Conservation (phyloP, 2,888 invertebrate species). For the Cacoxenus indagator region DNA sequence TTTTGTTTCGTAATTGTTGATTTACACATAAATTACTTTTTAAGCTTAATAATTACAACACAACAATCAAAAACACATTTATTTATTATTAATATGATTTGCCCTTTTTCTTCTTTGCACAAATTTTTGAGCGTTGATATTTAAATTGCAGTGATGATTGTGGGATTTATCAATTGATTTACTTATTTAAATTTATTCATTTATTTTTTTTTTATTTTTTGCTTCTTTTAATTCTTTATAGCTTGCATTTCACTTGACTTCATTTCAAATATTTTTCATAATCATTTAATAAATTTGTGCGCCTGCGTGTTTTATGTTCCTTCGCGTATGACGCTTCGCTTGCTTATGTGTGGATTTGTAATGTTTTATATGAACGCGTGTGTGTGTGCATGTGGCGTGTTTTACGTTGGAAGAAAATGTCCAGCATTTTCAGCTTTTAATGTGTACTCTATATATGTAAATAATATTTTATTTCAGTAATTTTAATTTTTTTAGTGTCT, state of each 20-base stretch:
- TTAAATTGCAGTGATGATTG: conserved; percentile 21
- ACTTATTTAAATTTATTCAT: too few species aligned
- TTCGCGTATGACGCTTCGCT: conserved; percentile 22
- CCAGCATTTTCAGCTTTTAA: conserved; percentile 67
- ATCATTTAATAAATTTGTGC: conserved; percentile 47
- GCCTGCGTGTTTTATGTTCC: conserved; percentile 30
- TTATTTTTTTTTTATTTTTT: conserved; percentile 23
- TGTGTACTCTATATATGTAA: conserved; percentile 23
- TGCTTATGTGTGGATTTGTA: not conserved
- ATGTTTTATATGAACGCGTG: not conserved
- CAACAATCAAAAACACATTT: conserved; percentile 58
- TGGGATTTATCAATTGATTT: too few species aligned
- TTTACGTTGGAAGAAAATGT: conserved; percentile 63
- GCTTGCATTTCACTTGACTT: not conserved
- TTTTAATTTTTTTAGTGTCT: conserved; percentile 41
- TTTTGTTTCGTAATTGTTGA: conserved; percentile 38
- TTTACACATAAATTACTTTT: conserved; percentile 59
- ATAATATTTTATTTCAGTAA: conserved; percentile 29
- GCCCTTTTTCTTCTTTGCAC: conserved; percentile 39
- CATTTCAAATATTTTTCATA: conserved; percentile 27
- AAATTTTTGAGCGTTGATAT: conserved; percentile 38
- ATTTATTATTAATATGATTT: conserved; percentile 40
- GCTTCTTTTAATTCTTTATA: conserved; percentile 2
- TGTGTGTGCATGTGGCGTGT: conserved; percentile 25
- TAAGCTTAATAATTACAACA: conserved; percentile 64